Percentiles rank a stretch among this genome's conserved stretches.
These are phyloP conservation scores for Sanderia malayensis DNA, from an alignment of 30 jellyfish, hydroid and myxozoan genomes.

Conservation along the genomic window DNA sequence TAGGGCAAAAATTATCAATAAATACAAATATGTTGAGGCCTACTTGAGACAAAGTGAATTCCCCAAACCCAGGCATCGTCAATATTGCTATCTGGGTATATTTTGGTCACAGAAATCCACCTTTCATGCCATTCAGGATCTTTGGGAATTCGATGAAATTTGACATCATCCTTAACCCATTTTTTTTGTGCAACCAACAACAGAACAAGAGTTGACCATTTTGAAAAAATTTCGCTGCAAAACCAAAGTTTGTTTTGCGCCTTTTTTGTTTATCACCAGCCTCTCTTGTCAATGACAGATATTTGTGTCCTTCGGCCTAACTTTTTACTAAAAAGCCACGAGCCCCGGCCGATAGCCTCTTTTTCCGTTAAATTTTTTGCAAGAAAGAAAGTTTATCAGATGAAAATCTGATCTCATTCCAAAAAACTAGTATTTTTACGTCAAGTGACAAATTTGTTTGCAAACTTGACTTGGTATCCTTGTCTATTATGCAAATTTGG, in stretches of 20 bases:
- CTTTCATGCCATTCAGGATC: background rate
- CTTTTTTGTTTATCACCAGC: background rate
- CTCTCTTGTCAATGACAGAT: background rate
- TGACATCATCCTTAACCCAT: background rate
- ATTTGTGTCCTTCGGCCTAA: too few relatives aligned
- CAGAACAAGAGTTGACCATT: too few relatives aligned
- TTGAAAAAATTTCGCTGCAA: too few relatives aligned
- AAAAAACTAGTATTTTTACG: background rate
- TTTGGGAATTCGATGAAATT: background rate
- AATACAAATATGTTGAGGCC: background rate
- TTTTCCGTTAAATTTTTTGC: too few relatives aligned
- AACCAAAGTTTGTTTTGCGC: too few relatives aligned
- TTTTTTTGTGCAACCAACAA: background rate
- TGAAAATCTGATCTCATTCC: background rate
- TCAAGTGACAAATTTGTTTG: too few relatives aligned
- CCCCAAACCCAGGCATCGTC: constrained; percentile 1
- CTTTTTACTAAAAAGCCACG: too few relatives aligned
- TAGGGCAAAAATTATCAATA: background rate
- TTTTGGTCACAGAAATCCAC: background rate
- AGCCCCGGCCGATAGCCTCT: too few relatives aligned
- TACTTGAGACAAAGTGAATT: background rate
- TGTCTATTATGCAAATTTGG: too few relatives aligned
- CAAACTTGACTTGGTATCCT: too few relatives aligned
- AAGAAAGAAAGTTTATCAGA: too few relatives aligned
- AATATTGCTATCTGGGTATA: background rate